Evolutionary conservation across 1,140 invertebrate species (phyloP).

Genomic region (Scaptomyza pallida): DNA sequence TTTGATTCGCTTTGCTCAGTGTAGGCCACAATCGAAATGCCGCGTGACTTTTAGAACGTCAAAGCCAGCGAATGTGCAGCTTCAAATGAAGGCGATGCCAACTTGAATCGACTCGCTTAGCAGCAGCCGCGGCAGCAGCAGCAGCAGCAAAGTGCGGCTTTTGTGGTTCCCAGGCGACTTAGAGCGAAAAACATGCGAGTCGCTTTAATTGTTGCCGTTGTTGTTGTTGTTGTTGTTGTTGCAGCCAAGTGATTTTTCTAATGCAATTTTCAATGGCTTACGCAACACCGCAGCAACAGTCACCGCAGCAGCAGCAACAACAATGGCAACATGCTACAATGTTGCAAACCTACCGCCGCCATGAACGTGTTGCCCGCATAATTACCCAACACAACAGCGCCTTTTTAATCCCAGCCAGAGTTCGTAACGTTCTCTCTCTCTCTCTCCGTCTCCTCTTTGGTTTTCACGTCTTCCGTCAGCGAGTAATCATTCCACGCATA

Average conservation of each 20-base stretch:
- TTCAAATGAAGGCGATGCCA: conserved; percentile 35
- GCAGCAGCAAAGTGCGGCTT: conserved; percentile 65
- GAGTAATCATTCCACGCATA: conserved; percentile 74
- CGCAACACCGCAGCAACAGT: conserved; percentile 55
- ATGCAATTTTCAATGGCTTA: conserved; percentile 76
- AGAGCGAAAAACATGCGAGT: conserved; percentile 72
- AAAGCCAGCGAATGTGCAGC: conserved; percentile 48
- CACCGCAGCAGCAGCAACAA: conserved; percentile 38
- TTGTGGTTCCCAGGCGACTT: conserved; percentile 79
- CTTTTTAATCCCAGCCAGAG: conserved; percentile 39
- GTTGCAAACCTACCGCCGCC: conserved; percentile 66
- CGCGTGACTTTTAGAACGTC: conserved; percentile 69
- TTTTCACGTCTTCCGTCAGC: conserved; percentile 27
- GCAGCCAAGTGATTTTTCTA: conserved; percentile 77
- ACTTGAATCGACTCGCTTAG: conserved; percentile 29
- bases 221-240: conserved; percentile 56
- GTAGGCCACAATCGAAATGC: conserved; percentile 34
- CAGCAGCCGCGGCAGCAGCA: too few relatives aligned
- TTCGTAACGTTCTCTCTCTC: conserved; percentile 38
- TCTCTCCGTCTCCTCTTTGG: too few relatives aligned
- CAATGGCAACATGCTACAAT: conserved; percentile 54
- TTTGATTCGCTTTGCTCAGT: conserved; percentile 35
- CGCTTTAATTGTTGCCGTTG: conserved; percentile 77
- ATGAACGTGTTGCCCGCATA: conserved; percentile 78
- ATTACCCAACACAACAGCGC: conserved; percentile 62